Evolutionary conservation across 2,888 invertebrate species (phyloP).

Genomic region (Acheta domesticus): DNA sequence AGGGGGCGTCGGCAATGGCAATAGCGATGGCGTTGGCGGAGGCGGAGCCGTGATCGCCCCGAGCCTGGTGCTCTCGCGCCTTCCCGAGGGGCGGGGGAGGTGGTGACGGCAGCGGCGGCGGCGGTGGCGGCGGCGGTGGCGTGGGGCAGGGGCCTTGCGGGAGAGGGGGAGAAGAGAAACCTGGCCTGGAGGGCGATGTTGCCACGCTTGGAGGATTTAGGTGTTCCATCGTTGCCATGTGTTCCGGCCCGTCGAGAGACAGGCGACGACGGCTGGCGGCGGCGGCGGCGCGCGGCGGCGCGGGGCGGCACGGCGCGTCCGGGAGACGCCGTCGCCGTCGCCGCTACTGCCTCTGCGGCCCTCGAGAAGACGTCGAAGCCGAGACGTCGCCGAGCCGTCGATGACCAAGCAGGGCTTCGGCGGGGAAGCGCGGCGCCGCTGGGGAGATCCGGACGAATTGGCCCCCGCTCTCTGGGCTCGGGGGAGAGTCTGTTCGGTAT

Average conservation of each 20-base stretch:
- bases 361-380: not conserved
- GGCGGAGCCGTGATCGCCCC: not conserved
- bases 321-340: not conserved
- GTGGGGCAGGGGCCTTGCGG: not conserved
- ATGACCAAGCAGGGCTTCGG: too few species aligned
- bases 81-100: not conserved
- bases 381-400: not conserved
- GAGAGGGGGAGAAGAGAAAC: slow-evolving; percentile 10
- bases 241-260: not conserved
- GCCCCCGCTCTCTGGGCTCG: too few species aligned
- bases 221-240: slow-evolving; percentile 11
- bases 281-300: not conserved
- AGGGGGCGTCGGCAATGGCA: too few species aligned
- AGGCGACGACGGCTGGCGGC: not conserved
- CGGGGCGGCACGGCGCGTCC: not conserved
- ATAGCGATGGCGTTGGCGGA: not conserved
- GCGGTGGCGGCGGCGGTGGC: not conserved
- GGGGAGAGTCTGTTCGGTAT: too few species aligned
- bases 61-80: not conserved
- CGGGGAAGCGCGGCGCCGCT: too few species aligned
- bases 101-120: slow-evolving; percentile 3
- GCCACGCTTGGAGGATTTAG: not conserved
- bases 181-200: slow-evolving; percentile 5
- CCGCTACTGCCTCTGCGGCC: not conserved
- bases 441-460: too few species aligned